Evolutionary conservation across 2,888 invertebrate species (phyloP), one percentile per base, ranked within the genome.

Genomic region (Phragmatobia fuliginosa): DNA sequence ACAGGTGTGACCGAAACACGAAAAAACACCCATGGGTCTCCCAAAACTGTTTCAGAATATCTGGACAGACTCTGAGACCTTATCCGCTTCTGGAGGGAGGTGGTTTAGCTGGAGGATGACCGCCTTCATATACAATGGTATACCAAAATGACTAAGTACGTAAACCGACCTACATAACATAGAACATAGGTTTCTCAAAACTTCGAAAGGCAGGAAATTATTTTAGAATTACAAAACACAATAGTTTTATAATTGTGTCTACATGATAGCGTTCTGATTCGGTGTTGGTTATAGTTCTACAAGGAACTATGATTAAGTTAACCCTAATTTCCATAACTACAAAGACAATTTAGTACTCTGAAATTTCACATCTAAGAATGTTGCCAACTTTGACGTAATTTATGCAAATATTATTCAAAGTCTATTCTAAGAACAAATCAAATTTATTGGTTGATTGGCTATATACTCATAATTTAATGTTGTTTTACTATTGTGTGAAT

Each of bases 341-440:
- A 61, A 36, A 61, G 38, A 61, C 38, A 61, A 38, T 61, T 38
- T 21, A 38, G 16, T 28, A 18, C 28, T 62, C 10, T 62, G 3
- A 28, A 38, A 62, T 28, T 36, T n/a, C 60, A 25, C 36, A 60
- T 36, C n/a, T 11, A 6, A 38, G 16, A 0, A 4, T 25, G 1
- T 56, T 28, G 61, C 38, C 18, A 28, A 38, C 36, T 38, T 38
- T 16, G 38, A 38, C 25, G 36, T 61, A 25, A 61, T 38, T 36
- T 38, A 61, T 38, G 25, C 61, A 11, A 38, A 61, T 38, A 60
- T 21, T 36, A 61, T 25, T 61, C 16, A 61, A 61, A 33, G 25
- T 61, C 7, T 25, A 28, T 28, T 28, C 28, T 14, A 25, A 28
- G 25, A 16, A 45, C 14, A 7, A 21, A 45, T 45, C 4, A 28